Evolutionary conservation across 2,888 invertebrate genomes (phyloP), one percentile per base, ranked within the genome.

Genomic region (Apamea sordens): DNA sequence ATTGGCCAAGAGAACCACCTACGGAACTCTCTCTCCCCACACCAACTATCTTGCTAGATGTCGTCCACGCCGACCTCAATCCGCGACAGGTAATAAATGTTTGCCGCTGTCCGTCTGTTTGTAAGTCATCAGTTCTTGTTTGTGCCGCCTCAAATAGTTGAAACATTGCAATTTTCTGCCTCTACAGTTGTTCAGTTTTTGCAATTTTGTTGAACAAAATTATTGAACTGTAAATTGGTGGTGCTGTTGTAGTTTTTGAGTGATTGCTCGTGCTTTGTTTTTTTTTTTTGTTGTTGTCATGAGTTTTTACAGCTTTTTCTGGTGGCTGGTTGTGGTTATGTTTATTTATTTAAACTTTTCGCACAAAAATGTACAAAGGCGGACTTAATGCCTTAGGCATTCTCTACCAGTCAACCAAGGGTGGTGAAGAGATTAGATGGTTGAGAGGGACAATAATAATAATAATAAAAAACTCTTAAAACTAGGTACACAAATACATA

Each of bases 91-190:
- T 89, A 91, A 91, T 89, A 91, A 91, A 89, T 90, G 90, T 90
- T 90, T 84, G 82, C 86, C 69, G 84, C 80, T 80, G 80, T 83
- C 85, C 89, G 87, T 82, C 83, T 91, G 89, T 92, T 92, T 92
- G 92, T 88, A 91, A 92, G 88, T 89, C 92, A 92, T 92, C 92
- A 91, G 86, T 86, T 86, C 86, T 88, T 83, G 90, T 90, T 89
- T 89, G 87, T 80, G 65, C 74, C 72, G 76, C 77, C 76, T 83
- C 83, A 84, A 89, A 89, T 86, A 82, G 86, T 83, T 86, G 69
- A 82, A 89, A 88, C 88, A 85, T 88, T 83, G 82, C 85, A 81
- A 80, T 81, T 78, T 82, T 72, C 77, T 77, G n/a, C 70, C 36
- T 67, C 24, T 21, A 44, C 28, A 24, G 72, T 69, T 77, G 76